Conservation (phyloP, 2,888 invertebrate genomes). For the Cerceris rybyensis region DNA sequence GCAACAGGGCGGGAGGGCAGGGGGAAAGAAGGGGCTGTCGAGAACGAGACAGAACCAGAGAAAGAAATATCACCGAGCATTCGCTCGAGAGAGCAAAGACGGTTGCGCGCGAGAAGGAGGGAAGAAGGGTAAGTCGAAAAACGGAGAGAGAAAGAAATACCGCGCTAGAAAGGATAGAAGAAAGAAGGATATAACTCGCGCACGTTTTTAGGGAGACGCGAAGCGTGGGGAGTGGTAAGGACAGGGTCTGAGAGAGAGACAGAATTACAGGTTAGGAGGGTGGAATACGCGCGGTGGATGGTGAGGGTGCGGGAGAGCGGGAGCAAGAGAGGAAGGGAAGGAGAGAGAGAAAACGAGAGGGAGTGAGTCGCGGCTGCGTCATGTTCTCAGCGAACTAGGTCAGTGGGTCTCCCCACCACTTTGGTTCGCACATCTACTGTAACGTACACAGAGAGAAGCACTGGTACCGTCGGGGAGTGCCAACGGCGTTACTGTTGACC, state of each 20-base stretch:
- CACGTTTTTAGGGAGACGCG: conserved; percentile 61
- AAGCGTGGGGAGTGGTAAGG: conserved; percentile 71
- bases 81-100: conserved; percentile 32
- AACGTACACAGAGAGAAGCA: conserved; percentile 63
- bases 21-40: conserved; percentile 2
- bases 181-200: conserved; percentile 28
- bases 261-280: conserved; percentile 39
- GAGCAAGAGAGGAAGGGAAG: conserved; percentile 46
- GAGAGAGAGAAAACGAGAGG: conserved; percentile 69
- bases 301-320: conserved; percentile 42
- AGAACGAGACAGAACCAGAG: conserved; percentile 40
- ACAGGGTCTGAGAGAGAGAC: conserved; percentile 54
- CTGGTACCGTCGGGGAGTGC: conserved; percentile 77
- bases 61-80: conserved; percentile 40
- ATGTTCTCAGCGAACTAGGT: conserved; percentile 87
- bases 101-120: conserved; percentile 13
- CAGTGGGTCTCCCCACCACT: conserved; percentile 88
- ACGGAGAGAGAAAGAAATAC: conserved; percentile 30
- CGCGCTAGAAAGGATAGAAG: conserved; percentile 19
- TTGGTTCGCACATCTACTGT: conserved; percentile 63
- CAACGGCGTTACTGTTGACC: conserved; percentile 81
- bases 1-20: conserved; percentile 3
- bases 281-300: conserved; percentile 37
- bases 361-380: conserved; percentile 80
- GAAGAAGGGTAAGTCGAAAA: conserved; percentile 34